A percentile compares a stretch with the other conserved stretches of the same genome.
These are phyloP conservation scores for Notarius quadriscutis DNA, from an alignment of 2,113 vertebrate genomes.

Conservation along the genomic window DNA sequence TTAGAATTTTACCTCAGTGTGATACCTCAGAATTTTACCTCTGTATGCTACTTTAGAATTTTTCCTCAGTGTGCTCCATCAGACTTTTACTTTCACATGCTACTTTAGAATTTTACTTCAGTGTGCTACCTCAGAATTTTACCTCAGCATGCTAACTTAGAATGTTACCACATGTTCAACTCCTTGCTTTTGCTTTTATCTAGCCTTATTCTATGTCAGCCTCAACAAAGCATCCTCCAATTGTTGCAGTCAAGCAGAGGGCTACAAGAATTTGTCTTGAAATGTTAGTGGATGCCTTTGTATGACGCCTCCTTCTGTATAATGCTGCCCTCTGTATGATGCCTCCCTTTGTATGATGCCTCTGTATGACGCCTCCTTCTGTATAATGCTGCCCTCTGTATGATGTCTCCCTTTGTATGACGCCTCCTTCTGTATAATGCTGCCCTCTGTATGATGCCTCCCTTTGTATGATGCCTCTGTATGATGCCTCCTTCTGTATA, in stretches of 20 bases:
- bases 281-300: neutral
- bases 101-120: neutral
- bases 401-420: neutral
- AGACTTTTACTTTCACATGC: neutral
- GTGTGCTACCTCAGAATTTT: neutral
- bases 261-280: neutral
- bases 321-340: neutral
- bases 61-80: neutral
- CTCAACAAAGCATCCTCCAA: neutral
- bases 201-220: neutral
- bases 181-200: neutral
- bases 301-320: neutral
- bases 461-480: too few species aligned
- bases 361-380: too few species aligned
- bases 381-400: too few species aligned
- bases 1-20: neutral
- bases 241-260: neutral
- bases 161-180: neutral
- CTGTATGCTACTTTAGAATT: neutral
- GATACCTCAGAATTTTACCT: neutral
- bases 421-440: neutral
- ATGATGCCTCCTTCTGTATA: too few species aligned
- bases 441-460: too few species aligned
- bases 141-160: neutral
- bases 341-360: neutral